These are phyloP conservation scores for Lichenostomus cassidix DNA, from an alignment of 2,113 vertebrate species.

Conservation along the genomic window DNA sequence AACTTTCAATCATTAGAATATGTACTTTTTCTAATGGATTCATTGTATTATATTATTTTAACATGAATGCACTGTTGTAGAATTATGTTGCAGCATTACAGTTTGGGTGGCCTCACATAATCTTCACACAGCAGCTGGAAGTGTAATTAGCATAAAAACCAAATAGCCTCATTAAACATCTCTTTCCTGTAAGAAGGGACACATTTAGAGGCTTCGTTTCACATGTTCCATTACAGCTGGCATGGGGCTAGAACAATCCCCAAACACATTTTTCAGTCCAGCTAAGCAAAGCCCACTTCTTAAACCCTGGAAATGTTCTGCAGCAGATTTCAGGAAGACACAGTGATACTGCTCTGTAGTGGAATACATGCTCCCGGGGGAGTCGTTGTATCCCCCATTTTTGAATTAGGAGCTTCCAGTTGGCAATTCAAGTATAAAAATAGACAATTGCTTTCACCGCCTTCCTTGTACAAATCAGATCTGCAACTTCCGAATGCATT, in stretches of 20 bases:
- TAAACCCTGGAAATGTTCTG: not conserved
- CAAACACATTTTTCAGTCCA: not conserved
- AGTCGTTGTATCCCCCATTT: not conserved
- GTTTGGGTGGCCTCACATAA: conserved; percentile 21
- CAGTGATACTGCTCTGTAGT: not conserved
- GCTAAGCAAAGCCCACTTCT: not conserved
- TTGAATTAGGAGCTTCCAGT: not conserved
- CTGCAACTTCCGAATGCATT: not conserved
- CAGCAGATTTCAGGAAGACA: not conserved
- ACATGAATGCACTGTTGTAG: conserved; percentile 15
- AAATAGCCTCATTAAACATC: conserved; percentile 35
- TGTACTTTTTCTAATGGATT: conserved; percentile 3
- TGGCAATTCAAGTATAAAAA: conserved; percentile 38
- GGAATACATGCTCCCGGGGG: not conserved
- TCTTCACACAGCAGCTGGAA: conserved; percentile 64
- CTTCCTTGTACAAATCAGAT: not conserved
- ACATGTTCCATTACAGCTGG: not conserved
- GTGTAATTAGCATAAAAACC: conserved; percentile 53
- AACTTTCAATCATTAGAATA: not conserved
- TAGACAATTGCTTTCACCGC: not conserved
- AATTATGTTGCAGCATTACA: not conserved
- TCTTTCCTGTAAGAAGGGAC: conserved; percentile 1
- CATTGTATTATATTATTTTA: not conserved
- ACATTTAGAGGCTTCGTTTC: not conserved
- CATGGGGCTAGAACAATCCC: not conserved